Evolutionary conservation across 2,797 vertebrate genomes (phyloP), one percentile per base, ranked within the genome.

Genomic region (Myoxocephalus aenaeus): DNA sequence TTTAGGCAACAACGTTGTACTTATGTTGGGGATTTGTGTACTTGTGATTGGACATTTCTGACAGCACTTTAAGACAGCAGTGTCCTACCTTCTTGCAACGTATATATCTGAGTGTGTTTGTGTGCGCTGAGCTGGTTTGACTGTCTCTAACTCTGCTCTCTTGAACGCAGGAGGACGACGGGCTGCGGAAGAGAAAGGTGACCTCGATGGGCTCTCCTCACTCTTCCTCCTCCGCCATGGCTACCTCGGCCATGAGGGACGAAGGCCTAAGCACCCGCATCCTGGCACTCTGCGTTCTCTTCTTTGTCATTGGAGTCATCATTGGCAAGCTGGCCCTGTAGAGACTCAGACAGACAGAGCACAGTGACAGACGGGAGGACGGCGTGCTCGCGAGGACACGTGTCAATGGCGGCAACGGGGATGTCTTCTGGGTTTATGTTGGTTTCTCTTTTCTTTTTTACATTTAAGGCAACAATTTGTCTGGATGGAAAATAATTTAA

Each of bases 251-350:
- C 50, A 91, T 94, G 86, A 96, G 95, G 93, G 97, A 97, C 0
- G 97, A 97, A 90, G 97, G 96, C 80, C 93, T 97, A 70, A 97
- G 94, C 90, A 93, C 95, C 85, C 95, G 97, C 69, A 86, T 96
- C 83, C 95, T 97, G 36, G 97, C 96, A 1, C 92, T 98, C 83
- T 96, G 96, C 73, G 95, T 99, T 78, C 91, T 99, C 91, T 97
- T 98, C 96, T 98, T 98, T 88, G 96, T 99, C 87, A 94, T 99
- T 14, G 97, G 97, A 75, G 96, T 97, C 92, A 97, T 99, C 94
- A 89, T 97, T 89, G 97, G 97, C 90, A 98, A 97, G 94, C 94
- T 98, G 87, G 95, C 94, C 93, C 96, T 99, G 96, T 98, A 93
- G 85, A 84, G 80, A 89, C 87, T 80, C 82, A 85, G 85, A 88